Percentiles rank a stretch among this genome's conserved stretches.
Evolutionary conservation across 1,140 invertebrate species (phyloP).

Genomic region (Pseudomyrmex concolor): DNA sequence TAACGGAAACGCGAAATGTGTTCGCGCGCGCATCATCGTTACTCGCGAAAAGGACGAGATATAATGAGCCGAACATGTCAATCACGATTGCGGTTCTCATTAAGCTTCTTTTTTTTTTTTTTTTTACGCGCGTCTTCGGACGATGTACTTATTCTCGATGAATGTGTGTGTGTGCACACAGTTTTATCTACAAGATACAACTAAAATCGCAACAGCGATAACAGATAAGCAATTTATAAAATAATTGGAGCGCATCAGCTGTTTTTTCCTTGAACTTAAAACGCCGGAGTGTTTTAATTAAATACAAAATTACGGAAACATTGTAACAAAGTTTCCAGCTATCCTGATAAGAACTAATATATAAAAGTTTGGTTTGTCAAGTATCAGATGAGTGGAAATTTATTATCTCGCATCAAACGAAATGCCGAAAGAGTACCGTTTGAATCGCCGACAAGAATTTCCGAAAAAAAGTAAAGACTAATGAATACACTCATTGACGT

Average conservation of each 20-base stretch:
- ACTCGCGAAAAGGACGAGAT: not conserved
- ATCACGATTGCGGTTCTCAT: not conserved
- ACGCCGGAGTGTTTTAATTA: too few species aligned
- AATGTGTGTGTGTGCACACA: not conserved
- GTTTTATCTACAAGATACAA: too few species aligned
- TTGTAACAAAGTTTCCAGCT: not conserved
- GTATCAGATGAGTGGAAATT: slow-evolving; percentile 1
- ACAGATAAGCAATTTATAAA: too few species aligned
- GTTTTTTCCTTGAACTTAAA: too few species aligned
- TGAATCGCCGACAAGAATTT: slow-evolving; percentile 10
- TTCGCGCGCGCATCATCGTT: slow-evolving; percentile 20
- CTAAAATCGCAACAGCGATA: too few species aligned
- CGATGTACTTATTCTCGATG: not conserved
- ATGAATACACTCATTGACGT: slow-evolving; percentile 55
- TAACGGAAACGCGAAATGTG: slow-evolving; percentile 29
- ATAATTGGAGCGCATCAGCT: too few species aligned
- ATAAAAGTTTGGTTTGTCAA: not conserved
- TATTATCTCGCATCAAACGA: not conserved
- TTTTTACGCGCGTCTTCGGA: not conserved
- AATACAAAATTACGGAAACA: too few species aligned
- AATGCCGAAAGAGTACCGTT: slow-evolving; percentile 12
- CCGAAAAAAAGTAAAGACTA: slow-evolving; percentile 28
- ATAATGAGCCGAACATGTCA: slow-evolving; percentile 16
- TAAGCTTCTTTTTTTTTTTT: not conserved
- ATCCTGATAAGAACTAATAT: not conserved